Base-by-base conservation (phyloP, 2,797 vertebrate species). In the Acanthurus lineatus region DNA sequence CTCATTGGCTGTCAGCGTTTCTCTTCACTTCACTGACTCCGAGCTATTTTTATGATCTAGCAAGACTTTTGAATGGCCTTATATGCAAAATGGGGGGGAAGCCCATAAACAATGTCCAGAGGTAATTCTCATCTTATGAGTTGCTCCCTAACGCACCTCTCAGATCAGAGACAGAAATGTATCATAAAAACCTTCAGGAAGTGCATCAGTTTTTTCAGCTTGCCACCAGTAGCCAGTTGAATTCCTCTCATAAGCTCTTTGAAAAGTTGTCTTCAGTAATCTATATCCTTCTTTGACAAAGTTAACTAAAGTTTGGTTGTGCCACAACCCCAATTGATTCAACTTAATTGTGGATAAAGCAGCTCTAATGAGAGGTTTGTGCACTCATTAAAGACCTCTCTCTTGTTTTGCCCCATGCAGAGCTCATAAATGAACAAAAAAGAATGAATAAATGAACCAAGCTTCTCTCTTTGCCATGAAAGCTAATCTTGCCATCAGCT, bases 31-130 rank as follows among this genome's bases (percentile, higher is more conserved):
- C 93, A 87, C 88, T 92, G 88, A 91, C 86, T 88, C 52, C 67
- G 14, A 90, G 88, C 84, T 95, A 94, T 95, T 95, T 95, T 95
- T 94, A 94, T 96, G 87, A 94, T 93, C 77, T 91, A 84, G 82
- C 84, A 57, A 48, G 76, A 91, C 69, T 81, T 88, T 61, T 86
- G 35, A 86, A 83, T 72, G 76, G 79, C 22, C 40, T 20, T 81
- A 60, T 69, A 75, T 81, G 79, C 86, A 87, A 88, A 81, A 90
- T 59, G 48, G 35, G 5, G 42, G 25, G 88, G 81, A 85, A 89
- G 70, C 83, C 77, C 71, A 76, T 86, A 87, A 91, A 91, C 73
- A 88, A 82, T 14, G 14, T 71, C 76, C 61, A 64, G 61, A 71
- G 49, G 82, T 61, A 64, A 47, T 88, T 83, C 72, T 86, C 76